These are phyloP conservation scores for Exocentrus adspersus DNA, from an alignment of 2,888 invertebrate genomes.

Conservation along the genomic window DNA sequence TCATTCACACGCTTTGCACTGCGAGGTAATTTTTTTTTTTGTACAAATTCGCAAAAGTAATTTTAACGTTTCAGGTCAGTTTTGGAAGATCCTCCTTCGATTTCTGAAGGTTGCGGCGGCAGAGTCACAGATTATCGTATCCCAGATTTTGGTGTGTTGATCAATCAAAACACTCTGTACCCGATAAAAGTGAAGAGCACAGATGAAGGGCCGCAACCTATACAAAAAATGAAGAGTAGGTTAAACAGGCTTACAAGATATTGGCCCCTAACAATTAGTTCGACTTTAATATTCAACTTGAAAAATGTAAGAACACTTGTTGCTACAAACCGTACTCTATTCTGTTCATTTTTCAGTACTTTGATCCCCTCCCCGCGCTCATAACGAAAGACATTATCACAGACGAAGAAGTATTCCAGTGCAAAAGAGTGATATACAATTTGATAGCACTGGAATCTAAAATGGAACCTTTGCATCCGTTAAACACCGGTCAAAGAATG, in stretches of 20 bases:
- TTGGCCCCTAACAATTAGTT: slow-evolving; percentile 89
- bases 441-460: slow-evolving; percentile 84
- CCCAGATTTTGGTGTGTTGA: slow-evolving; percentile 87
- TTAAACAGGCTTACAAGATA: slow-evolving; percentile 84
- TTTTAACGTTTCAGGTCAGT: too few relatives aligned
- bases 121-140: slow-evolving; percentile 90
- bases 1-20: slow-evolving; percentile 90
- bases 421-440: slow-evolving; percentile 85
- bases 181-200: slow-evolving; percentile 69
- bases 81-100: slow-evolving; percentile 94
- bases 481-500: slow-evolving; percentile 74
- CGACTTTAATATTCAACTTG: slow-evolving; percentile 87
- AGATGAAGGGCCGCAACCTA: slow-evolving; percentile 65
- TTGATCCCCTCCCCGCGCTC: slow-evolving; percentile 82
- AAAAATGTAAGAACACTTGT: slow-evolving; percentile 73
- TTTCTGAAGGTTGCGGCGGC: slow-evolving; percentile 94
- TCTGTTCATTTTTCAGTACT: slow-evolving; percentile 66
- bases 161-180: slow-evolving; percentile 83
- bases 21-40: slow-evolving; percentile 64
- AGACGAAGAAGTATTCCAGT: slow-evolving; percentile 87
- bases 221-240: slow-evolving; percentile 74
- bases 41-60: too few relatives aligned
- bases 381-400: slow-evolving; percentile 85
- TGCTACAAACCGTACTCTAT: neutral
- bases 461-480: slow-evolving; percentile 82